Base-by-base conservation (phyloP, 2,113 vertebrate species). In the Hystrix brachyura region DNA sequence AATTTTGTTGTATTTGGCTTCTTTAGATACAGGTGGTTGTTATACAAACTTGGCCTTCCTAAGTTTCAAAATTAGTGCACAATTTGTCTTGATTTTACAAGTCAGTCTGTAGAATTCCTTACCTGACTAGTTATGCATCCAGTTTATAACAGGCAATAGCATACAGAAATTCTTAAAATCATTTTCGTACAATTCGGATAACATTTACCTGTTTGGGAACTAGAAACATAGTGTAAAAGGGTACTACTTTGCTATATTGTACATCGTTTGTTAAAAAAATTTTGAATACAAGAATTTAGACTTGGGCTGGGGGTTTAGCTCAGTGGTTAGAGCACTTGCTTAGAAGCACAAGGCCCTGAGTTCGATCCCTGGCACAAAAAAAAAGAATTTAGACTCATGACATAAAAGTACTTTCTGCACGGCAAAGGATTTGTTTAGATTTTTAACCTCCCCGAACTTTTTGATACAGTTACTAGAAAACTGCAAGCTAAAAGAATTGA, bases 31-130 rank as follows among this genome's bases (percentile, higher is more conserved):
- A 91, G 62, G 82, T 46, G 57, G 38, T 74, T 83, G 57, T 27
- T 86, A 72, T 5, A 79, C 48, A 93, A 79, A 2, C 23, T 46
- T 93, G 38, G 64, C 38, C 43, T 89, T 65, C 17, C 65, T 71
- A 81, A 83, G 34, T 15, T 60, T 96, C 91, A n/a, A 93, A 94
- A 59, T 94, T 78, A 87, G 76, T 38, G 34, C 11, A n/a, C 32
- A 43, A 57, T 83, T 87, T 76, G 46, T 92, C 69, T 95, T 91
- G 29, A 64, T 83, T 60, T 92, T 64, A 27, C 2, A 90, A 78
- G 27, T 86, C 38, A 83, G 57, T 76, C 18, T 90, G 43, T 87
- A 91, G 80, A 87, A 87, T 93, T 65, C 57, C 91, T 55, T 71
- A 18, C 43, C 17, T 96, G 48, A n/a, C 62, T 89, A 55, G 19